These are phyloP conservation scores for Mormyrus proboscirostris DNA, from an alignment of 2,797 vertebrate genomes.

Conservation along the genomic window DNA sequence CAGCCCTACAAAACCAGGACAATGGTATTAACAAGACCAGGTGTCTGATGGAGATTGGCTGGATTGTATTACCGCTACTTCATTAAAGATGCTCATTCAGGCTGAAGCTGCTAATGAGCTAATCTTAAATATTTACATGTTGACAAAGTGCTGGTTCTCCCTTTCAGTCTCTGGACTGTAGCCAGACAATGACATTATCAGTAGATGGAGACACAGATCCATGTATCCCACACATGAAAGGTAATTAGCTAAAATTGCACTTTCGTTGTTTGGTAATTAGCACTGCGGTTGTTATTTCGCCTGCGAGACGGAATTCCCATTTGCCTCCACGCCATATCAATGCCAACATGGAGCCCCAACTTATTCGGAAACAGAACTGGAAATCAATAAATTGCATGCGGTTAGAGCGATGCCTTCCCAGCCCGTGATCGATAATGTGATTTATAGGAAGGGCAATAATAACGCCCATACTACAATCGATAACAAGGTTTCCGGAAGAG, in stretches of 20 bases:
- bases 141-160: slow-evolving; percentile 4
- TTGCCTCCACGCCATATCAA: neutral
- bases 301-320: neutral
- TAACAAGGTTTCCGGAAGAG: neutral
- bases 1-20: neutral
- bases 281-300: neutral
- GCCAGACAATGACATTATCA: neutral
- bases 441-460: neutral
- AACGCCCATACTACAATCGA: neutral
- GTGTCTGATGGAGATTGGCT: neutral
- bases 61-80: slow-evolving; percentile 14
- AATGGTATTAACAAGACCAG: neutral
- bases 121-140: slow-evolving; percentile 22
- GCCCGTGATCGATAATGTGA: neutral
- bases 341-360: neutral
- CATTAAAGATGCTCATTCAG: slow-evolving; percentile 13
- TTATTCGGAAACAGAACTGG: neutral
- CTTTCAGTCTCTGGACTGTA: slow-evolving; percentile 3
- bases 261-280: slow-evolving; percentile 7
- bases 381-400: neutral
- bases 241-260: slow-evolving; percentile 13
- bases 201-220: neutral
- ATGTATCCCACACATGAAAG: slow-evolving; percentile 15
- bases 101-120: slow-evolving; percentile 10
- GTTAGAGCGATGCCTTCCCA: neutral